A percentile compares a stretch with the other conserved stretches of the same genome.
phyloP scores from a whole-genome alignment of 2,888 invertebrate genomes.

The Eueremaeus valkanovi region DNA sequence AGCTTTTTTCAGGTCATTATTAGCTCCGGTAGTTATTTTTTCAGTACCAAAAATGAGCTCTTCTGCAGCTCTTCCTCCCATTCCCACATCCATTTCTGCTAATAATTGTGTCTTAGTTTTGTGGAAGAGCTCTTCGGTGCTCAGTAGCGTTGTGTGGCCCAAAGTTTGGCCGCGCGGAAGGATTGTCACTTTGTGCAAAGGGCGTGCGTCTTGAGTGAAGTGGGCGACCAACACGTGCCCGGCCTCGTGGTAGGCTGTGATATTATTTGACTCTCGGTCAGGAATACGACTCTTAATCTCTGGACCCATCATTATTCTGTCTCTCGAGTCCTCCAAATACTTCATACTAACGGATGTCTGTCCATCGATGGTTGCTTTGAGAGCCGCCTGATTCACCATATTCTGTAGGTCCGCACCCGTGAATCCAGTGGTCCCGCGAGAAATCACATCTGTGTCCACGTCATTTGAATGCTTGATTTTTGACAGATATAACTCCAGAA shows the following conservation, averaged over 20 bases:
- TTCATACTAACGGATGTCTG: slow-evolving; percentile 83
- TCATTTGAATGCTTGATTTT: slow-evolving; percentile 64
- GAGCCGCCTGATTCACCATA: slow-evolving; percentile 80
- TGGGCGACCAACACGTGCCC: slow-evolving; percentile 92
- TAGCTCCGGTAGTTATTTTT: slow-evolving; percentile 69
- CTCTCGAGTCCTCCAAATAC: slow-evolving; percentile 86
- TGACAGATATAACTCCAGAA: slow-evolving; percentile 79
- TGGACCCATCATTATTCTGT: slow-evolving; percentile 94
- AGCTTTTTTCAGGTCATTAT: slow-evolving; percentile 62
- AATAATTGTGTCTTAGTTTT: slow-evolving; percentile 81
- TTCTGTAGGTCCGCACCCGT: slow-evolving; percentile 92
- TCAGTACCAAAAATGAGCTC: slow-evolving; percentile 92
- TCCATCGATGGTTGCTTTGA: slow-evolving; percentile 89
- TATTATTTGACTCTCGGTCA: slow-evolving; percentile 86
- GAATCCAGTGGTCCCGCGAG: slow-evolving; percentile 88
- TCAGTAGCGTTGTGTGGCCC: slow-evolving; percentile 91
- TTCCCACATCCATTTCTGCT: slow-evolving; percentile 93
- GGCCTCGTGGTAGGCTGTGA: slow-evolving; percentile 90
- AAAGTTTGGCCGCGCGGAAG: slow-evolving; percentile 89
- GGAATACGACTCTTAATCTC: slow-evolving; percentile 78
- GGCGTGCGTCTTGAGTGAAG: slow-evolving; percentile 64
- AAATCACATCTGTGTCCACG: slow-evolving; percentile 75
- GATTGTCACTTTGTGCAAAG: slow-evolving; percentile 92
- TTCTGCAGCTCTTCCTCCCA: slow-evolving; percentile 98
- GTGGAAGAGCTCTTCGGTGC: slow-evolving; percentile 86